Conservation (phyloP, 2,888 invertebrate genomes). For the Alviniconcha strummeri region DNA sequence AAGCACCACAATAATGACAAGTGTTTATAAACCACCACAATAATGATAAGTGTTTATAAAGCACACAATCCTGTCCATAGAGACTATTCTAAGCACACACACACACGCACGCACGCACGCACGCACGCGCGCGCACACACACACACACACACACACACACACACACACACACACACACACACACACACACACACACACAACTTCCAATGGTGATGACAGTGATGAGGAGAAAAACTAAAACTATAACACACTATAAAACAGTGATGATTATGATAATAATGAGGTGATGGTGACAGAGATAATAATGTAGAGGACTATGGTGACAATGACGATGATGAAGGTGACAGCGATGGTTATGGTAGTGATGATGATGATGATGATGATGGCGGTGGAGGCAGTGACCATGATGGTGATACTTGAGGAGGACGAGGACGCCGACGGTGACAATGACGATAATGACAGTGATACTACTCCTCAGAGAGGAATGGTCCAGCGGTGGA, state of each 20-base stretch:
- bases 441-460: background rate
- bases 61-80: no score
- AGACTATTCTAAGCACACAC: background rate
- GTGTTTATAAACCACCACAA: no score
- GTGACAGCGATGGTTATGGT: background rate
- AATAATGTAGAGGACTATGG: no score
- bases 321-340: background rate
- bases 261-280: no score
- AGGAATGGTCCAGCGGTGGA: no score
- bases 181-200: no score
- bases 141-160: background rate
- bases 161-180: background rate
- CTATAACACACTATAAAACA: no score
- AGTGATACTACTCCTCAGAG: background rate
- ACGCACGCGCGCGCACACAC: conserved; percentile 7
- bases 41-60: no score
- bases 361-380: conserved; percentile 18
- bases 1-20: no score
- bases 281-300: no score
- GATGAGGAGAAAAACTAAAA: no score
- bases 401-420: background rate
- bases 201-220: no score
- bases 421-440: background rate
- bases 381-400: background rate
- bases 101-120: conserved; percentile 12